These are phyloP conservation scores for Sinocyclocheilus anshuiensis DNA, from an alignment of 2,113 vertebrate species.

Conservation along the genomic window DNA sequence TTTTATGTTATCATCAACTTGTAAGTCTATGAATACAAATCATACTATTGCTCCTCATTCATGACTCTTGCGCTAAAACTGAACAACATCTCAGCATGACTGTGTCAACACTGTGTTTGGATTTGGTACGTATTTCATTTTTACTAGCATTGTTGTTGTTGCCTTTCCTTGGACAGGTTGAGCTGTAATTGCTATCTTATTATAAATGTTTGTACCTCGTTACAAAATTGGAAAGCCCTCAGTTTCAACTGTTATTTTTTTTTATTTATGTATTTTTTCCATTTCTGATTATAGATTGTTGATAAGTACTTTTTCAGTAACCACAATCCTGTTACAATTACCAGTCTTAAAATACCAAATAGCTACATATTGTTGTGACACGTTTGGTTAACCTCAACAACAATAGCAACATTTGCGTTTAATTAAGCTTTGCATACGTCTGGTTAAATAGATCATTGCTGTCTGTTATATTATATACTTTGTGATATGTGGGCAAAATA, in stretches of 20 bases:
- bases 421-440: not conserved
- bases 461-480: no score
- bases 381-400: no score
- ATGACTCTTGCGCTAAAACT: slow-evolving; percentile 29
- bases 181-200: not conserved
- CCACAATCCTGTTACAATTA: not conserved
- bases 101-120: slow-evolving; percentile 33
- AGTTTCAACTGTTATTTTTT: not conserved
- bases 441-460: no score
- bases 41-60: not conserved
- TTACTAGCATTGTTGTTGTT: not conserved
- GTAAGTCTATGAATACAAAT: slow-evolving; percentile 14
- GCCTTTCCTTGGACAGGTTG: not conserved
- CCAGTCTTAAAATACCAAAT: not conserved
- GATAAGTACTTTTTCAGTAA: not conserved
- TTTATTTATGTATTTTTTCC: not conserved
- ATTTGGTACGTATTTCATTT: slow-evolving; percentile 61
- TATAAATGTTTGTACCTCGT: not conserved
- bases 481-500: not conserved
- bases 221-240: not conserved
- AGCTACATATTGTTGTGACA: not conserved
- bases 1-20: slow-evolving; percentile 1
- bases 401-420: no score
- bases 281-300: not conserved
- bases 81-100: slow-evolving; percentile 27